Base-by-base conservation (phyloP, 2,888 invertebrate genomes). In the Macrophya alboannulata region DNA sequence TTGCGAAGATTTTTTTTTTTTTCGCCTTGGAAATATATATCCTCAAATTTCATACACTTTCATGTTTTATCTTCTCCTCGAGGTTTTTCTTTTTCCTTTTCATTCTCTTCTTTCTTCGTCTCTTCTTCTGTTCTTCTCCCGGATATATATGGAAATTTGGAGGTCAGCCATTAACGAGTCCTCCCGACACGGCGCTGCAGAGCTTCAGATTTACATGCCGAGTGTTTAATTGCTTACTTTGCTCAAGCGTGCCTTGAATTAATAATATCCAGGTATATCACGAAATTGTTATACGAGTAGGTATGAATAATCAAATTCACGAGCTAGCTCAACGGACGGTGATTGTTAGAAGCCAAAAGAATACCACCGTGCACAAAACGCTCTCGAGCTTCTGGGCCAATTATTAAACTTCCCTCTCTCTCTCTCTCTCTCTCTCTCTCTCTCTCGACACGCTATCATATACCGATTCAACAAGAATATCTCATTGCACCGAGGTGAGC, bases 271-370 rank as follows among this genome's bases (percentile, higher is more conserved):
- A 25, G 31, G 31, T 55, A 51, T 55, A 77, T 77, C 77, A n/a
- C 31, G 21, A 77, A 77, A 77, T 77, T 77, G 45, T 77, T 55
- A 74, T 74, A 77, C 51, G 48, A 48, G 77, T 31, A 77, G 77
- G 55, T 77, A 77, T 77, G 77, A 77, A 77, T 77, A 77, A 77
- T 77, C 45, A 51, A 77, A 77, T 77, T 55, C 77, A 77, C 37
- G n/a, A n/a, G 37, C 68, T 68, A 68, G 68, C 68, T 31, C 31
- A 17, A 15, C 15, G 51, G 77, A 31, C 37, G n/a, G 45, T 5
- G 40, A 45, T 45, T 74, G 5, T 45, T 74, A n/a, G 5, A 0
- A 25, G 21, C 74, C 45, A 4, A 25, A 71, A 71, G 71, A 71
- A 71, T 37, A 40, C 17, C 5, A 5, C n/a, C 9, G 17, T 15